Evolutionary conservation across 2,888 invertebrate species (phyloP), one percentile per base, ranked within the genome.

Genomic region (Serripes groenlandicus): DNA sequence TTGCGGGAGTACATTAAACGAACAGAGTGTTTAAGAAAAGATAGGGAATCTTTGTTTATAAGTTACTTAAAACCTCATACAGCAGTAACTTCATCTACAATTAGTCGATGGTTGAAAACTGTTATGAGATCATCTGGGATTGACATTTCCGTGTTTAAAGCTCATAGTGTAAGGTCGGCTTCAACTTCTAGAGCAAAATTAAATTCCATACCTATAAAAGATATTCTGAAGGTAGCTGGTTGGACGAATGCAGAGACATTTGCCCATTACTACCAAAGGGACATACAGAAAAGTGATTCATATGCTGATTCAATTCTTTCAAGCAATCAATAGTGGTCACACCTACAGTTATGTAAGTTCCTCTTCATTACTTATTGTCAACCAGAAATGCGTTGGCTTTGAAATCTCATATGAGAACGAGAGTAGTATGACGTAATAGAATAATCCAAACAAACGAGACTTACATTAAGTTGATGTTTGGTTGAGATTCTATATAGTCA

Each of bases 41-140:
- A 58, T 23, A 49, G 58, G 52, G 30, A 37, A n/a, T 49, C 32
- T 9, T 37, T 82, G 28, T 71, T 82, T 49, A 49, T 78, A 18
- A 78, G 75, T 74, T 77, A 74, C 62, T 54, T 78, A 82, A 82
- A 78, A 78, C 82, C 82, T 56, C 54, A 78, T 54, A 54, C 42
- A 30, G 28, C 78, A 35, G 78, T 82, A 7, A 32, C 64, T 32
- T 32, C 64, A 2, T 9, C 32, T 34, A 64, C 64, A 3, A 64
- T 64, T 9, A 64, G 64, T 64, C 3, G 64, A 34, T 64, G 64
- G 64, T 34, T 64, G n/a, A 64, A 64, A 28, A 64, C 64, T 32
- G 28, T 42, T 15, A 68, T 68, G 68, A 18, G 26, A n/a, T 42
- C 26, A 34, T 42, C 68, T 18, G 68, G 42, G 9, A 42, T 68